Evolutionary conservation across 2,888 invertebrate genomes (phyloP), one percentile per base, ranked within the genome.

Genomic region (Hyposoter dolosus): DNA sequence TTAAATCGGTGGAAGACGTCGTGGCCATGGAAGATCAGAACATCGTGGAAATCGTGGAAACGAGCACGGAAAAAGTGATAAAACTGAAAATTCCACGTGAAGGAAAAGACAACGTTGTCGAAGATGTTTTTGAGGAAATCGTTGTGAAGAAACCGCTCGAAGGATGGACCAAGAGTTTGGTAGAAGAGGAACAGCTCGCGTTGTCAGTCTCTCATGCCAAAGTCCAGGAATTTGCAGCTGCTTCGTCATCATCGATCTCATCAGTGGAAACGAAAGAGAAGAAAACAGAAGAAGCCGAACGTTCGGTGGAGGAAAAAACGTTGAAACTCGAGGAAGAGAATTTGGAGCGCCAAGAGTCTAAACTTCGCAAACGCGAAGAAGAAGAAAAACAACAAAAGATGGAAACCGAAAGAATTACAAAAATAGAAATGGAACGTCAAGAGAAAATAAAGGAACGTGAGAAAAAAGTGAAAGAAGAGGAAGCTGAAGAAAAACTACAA

Each of bases 391-490:
- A 82, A 19, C 71, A 76, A 72, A 83, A 86, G 78, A 47, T 79
- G 53, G 72, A 87, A 85, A 75, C 35, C 35, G 86, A 88, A 63
- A 83, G 83, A 82, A 81, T 84, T 9, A 79, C 86, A 80, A 76
- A 45, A 17, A 85, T 85, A 63, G 65, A 72, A 69, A 76, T 85
- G 19, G 43, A 43, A 10, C 10, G 19, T 40, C 66, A 43, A 43
- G 45, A 45, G n/a, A 23, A 17, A 43, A 45, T 15, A 1, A 12
- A 28, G 12, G 45, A 69, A 43, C 45, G 45, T 2, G 56, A 56
- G 93, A 63, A 94, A 68, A 94, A 3, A 32, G 90, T 53, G 88
- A 72, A 72, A 32, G 19, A 4, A 91, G 92, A 78, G 93, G 93
- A 86, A 93, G 28, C 93, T 89, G 90, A 94, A 93, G 88, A 82